These are phyloP conservation scores for Zele albiditarsus DNA, from an alignment of 2,888 invertebrate species.

Conservation along the genomic window DNA sequence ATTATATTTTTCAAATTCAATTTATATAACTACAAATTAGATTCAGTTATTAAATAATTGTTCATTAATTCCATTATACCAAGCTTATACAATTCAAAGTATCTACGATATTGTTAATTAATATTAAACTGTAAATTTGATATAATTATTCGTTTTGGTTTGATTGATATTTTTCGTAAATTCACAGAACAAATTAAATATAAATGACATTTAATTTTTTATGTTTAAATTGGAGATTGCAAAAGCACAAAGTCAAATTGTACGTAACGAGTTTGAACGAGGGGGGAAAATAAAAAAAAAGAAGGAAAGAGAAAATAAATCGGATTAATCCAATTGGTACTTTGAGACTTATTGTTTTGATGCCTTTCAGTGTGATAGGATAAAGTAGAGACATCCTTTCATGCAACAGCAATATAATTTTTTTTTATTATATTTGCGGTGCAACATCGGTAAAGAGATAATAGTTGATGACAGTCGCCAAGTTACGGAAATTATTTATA, in stretches of 20 bases:
- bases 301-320: neutral
- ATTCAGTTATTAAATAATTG: no score
- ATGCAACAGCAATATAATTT: neutral
- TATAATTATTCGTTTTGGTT: neutral
- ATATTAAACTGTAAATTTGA: neutral
- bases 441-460: neutral
- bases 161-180: neutral
- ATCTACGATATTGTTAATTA: neutral
- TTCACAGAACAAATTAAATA: neutral
- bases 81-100: no score
- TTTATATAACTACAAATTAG: no score
- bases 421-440: neutral
- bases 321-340: neutral
- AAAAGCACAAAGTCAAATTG: no score
- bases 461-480: neutral
- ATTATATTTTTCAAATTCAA: neutral
- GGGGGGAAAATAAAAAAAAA: neutral
- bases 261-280: neutral
- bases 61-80: no score
- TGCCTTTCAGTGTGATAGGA: conserved; percentile 8
- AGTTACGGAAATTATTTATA: conserved; percentile 1
- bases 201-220: neutral
- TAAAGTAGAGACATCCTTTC: neutral
- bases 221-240: neutral
- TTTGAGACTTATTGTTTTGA: conserved; percentile 1